phyloP scores from a whole-genome alignment of 1,140 invertebrate species.

The Brachionus angularis region DNA sequence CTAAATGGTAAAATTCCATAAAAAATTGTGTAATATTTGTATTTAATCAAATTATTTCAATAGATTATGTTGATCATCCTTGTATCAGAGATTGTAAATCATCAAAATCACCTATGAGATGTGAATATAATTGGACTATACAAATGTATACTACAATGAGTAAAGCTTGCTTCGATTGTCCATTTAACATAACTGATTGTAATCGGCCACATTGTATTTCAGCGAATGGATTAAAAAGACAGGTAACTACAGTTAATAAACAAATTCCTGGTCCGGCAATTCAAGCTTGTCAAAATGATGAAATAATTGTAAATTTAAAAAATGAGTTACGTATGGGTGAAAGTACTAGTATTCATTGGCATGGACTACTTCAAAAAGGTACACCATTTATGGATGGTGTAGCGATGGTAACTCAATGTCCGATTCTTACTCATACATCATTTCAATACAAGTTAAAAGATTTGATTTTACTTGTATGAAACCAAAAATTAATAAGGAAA shows the following conservation, averaged over 20 bases:
- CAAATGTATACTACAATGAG: not conserved
- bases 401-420: slow-evolving; percentile 81
- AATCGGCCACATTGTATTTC: slow-evolving; percentile 9
- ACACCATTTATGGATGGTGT: slow-evolving; percentile 85
- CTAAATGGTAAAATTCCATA: no score
- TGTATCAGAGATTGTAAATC: not conserved
- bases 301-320: slow-evolving; percentile 74
- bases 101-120: not conserved
- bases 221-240: slow-evolving; percentile 49
- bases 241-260: slow-evolving; percentile 48
- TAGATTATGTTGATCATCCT: not conserved
- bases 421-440: slow-evolving; percentile 73
- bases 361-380: slow-evolving; percentile 73
- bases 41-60: no score
- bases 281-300: slow-evolving; percentile 76
- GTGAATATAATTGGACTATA: not conserved
- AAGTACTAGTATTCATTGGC: slow-evolving; percentile 75
- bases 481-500: no score
- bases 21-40: no score
- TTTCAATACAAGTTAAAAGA: slow-evolving; percentile 79
- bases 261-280: slow-evolving; percentile 53
- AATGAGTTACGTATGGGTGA: slow-evolving; percentile 75
- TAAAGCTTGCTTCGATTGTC: not conserved
- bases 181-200: not conserved
- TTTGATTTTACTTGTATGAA: no score